These are phyloP conservation scores for Wiebesia pumilae DNA, from an alignment of 1,140 invertebrate species.

Conservation along the genomic window DNA sequence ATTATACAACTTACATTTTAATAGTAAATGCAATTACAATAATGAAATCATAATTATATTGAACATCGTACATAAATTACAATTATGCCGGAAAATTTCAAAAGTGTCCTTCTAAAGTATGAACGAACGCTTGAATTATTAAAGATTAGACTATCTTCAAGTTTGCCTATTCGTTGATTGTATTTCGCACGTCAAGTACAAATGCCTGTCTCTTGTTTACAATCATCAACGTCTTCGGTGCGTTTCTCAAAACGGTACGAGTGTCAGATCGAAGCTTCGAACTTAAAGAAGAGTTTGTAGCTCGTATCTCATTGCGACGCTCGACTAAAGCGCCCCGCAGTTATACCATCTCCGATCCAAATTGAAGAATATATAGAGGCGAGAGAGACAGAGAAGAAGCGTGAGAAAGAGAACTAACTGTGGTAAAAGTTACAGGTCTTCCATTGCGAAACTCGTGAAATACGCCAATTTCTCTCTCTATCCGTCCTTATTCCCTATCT, in stretches of 20 bases:
- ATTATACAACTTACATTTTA: too few species aligned
- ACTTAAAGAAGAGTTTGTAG: constrained; percentile 53
- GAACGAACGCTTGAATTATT: not conserved
- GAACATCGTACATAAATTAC: not conserved
- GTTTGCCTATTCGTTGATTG: not conserved
- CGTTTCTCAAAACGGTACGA: constrained; percentile 29
- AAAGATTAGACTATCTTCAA: not conserved
- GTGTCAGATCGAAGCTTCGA: constrained; percentile 43
- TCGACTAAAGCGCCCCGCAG: constrained; percentile 47
- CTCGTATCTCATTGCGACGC: constrained; percentile 60
- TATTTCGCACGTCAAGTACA: not conserved
- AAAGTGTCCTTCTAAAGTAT: not conserved
- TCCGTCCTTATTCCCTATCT: not conserved
- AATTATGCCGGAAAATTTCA: not conserved
- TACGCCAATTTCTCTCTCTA: not conserved
- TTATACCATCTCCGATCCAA: not conserved
- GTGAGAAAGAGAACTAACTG: not conserved
- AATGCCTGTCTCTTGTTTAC: constrained; percentile 16
- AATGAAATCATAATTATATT: too few species aligned
- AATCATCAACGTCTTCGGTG: not conserved
- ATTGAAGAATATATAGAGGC: not conserved
- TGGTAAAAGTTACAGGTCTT: not conserved
- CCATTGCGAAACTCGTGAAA: not conserved
- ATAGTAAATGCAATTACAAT: too few species aligned
- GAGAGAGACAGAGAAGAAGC: not conserved